Base-by-base conservation (phyloP, 1,140 invertebrate species). In the Delia radicum region DNA sequence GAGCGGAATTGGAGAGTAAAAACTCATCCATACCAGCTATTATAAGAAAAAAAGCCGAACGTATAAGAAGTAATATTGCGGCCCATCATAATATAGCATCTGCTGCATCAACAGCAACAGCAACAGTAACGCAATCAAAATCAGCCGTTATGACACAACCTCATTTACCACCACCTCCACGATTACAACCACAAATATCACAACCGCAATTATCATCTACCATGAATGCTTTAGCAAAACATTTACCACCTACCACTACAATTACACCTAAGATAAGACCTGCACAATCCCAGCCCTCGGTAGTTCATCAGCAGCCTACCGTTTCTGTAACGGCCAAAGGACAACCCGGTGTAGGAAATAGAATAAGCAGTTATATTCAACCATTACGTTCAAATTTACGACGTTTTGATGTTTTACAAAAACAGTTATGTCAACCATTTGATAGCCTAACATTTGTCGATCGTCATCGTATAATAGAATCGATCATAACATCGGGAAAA, bases 201-300 rank as follows among this genome's bases (percentile, higher is more conserved):
- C 26, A 28, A 46, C 31, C 55, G 18, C 26, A 42, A 4, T 37
- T 73, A 21, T 18, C 67, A 7, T 33, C 76, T 6, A 61, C 75
- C 21, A 73, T 76, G 3, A 76, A 55, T 24, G 76, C 76, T 42
- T 42, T 77, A 13, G 67, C 74, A 26, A 77, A 75, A 73, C 67
- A 77, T 18, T 73, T 77, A n/a, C 76, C 76, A 29, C 28, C 76
- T 15, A 74, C 76, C 24, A 77, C 76, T 31, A 72, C 28, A 7
- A 71, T 77, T 27, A 77, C 73, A n/a, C 65, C 76, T 4, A 77
- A 77, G 61, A 42, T 72, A 31, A 33, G 63, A 28, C 73, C 73
- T 48, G 4, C 73, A 29, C 21, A 28, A 21, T n/a, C 42, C 15
- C 65, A 33, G 3, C 1, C 46, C 1, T 15, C 18, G 13, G n/a